Conservation (phyloP, 2,113 vertebrate species). For the Eulemur rufifrons region DNA sequence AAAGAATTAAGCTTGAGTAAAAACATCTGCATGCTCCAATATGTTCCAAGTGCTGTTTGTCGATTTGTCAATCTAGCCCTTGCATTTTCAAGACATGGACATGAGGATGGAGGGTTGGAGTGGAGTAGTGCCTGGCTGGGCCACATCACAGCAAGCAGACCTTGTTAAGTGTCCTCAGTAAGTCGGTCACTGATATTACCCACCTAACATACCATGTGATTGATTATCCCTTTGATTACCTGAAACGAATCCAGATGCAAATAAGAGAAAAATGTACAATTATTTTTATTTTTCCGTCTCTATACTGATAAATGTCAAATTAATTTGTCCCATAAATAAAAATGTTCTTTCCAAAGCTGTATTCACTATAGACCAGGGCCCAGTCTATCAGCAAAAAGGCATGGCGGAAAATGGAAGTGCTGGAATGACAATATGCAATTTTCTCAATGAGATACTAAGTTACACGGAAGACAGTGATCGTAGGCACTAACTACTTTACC, state of each 20-base stretch:
- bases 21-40: background rate
- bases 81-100: background rate
- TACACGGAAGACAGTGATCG: background rate
- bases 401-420: background rate
- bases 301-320: background rate
- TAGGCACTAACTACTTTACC: background rate
- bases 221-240: background rate
- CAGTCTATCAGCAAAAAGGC: conserved; percentile 16
- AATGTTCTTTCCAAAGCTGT: background rate
- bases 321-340: background rate
- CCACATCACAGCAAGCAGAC: background rate
- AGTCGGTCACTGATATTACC: background rate
- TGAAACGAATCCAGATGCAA: background rate
- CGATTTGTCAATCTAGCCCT: background rate
- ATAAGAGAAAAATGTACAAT: conserved; percentile 5
- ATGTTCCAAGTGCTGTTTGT: background rate
- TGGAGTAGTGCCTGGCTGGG: rapidly evolving
- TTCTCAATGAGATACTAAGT: background rate
- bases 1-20: background rate
- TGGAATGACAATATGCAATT: background rate
- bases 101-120: rapidly evolving
- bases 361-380: background rate
- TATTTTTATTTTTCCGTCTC: background rate
- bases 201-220: background rate
- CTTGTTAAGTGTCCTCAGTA: background rate